Conservation (phyloP, 1,140 invertebrate species). For the Caerostris darwini region DNA sequence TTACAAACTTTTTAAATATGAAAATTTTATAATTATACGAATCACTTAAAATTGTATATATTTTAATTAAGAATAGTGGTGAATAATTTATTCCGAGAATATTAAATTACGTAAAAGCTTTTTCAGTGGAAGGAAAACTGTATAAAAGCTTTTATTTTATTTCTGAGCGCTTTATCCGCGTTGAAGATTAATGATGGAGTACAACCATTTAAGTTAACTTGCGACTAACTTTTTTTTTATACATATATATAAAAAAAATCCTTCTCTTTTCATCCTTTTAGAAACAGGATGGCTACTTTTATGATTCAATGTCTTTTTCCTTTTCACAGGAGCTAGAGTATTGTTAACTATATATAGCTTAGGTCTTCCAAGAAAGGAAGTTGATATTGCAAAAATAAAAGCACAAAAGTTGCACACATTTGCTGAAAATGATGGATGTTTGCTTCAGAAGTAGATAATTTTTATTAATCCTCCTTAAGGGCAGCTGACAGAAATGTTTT, state of each 20-base stretch:
- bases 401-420: background rate
- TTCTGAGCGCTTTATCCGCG: background rate
- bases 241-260: background rate
- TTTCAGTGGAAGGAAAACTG: background rate
- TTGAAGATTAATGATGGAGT: slow-evolving; percentile 6
- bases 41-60: background rate
- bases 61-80: background rate
- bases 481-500: background rate
- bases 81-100: background rate
- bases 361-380: background rate
- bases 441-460: background rate
- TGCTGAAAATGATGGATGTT: slow-evolving; percentile 1
- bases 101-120: background rate
- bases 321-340: background rate
- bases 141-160: background rate
- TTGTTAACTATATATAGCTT: slow-evolving; percentile 12
- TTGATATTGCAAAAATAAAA: background rate
- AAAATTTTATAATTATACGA: too few relatives aligned
- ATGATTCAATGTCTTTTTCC: background rate
- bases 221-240: background rate
- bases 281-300: slow-evolving; percentile 17
- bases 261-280: background rate
- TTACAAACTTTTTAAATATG: too few relatives aligned
- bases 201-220: background rate
- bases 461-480: background rate